phyloP scores from a whole-genome alignment of 2,797 vertebrate genomes.

The Argentina silus region DNA sequence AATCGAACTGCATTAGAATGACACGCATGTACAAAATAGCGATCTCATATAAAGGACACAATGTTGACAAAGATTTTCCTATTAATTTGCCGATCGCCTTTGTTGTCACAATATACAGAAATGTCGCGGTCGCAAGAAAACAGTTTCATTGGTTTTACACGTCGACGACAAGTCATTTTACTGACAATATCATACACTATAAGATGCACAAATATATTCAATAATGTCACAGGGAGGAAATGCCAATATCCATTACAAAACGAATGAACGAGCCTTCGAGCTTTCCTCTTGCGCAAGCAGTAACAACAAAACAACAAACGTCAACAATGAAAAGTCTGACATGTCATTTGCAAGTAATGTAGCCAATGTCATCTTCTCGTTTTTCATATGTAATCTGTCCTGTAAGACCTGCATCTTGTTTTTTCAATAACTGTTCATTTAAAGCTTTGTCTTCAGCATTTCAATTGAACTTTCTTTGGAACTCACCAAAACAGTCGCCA shows the following conservation, averaged over 20 bases:
- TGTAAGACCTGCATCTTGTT: background rate
- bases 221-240: background rate
- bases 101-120: conserved; percentile 48
- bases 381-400: background rate
- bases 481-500: conserved; percentile 76
- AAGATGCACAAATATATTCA: background rate
- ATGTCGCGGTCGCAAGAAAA: conserved; percentile 14
- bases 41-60: background rate
- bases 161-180: conserved; percentile 50
- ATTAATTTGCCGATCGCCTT: background rate
- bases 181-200: background rate
- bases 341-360: conserved; percentile 12
- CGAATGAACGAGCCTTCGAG: background rate
- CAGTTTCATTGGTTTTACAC: conserved; percentile 19
- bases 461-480: conserved; percentile 66
- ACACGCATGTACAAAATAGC: background rate
- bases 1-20: background rate
- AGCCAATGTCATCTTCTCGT: conserved; percentile 52
- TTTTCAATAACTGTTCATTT: background rate
- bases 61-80: background rate
- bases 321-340: conserved; percentile 63
- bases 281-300: conserved; percentile 46
- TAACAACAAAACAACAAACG: conserved; percentile 60
- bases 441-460: conserved; percentile 53
- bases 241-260: background rate